A percentile compares a stretch with the other conserved stretches of the same genome.
These are phyloP conservation scores for Rhagonycha fulva DNA, from an alignment of 2,888 invertebrate genomes.

Conservation along the genomic window DNA sequence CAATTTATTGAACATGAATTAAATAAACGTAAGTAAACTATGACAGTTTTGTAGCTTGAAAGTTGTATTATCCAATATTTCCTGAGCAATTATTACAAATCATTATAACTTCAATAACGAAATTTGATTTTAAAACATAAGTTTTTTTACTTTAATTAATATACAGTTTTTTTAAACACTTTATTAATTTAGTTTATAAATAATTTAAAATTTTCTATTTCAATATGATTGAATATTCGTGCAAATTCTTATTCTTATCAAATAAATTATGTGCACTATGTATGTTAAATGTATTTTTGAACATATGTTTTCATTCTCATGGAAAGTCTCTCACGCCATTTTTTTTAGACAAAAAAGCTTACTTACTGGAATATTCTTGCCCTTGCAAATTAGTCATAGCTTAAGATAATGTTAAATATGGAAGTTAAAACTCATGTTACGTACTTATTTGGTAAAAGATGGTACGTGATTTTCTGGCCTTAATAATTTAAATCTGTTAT, in stretches of 20 bases:
- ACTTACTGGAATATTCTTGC: not conserved
- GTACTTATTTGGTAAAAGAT: slow-evolving; percentile 24
- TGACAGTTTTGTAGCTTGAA: no score
- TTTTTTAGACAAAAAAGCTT: not conserved
- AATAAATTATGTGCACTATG: not conserved
- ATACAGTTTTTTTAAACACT: no score
- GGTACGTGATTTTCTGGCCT: slow-evolving; percentile 19
- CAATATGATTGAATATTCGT: no score
- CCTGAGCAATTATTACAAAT: no score
- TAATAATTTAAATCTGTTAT: slow-evolving; percentile 6
- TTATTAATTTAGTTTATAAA: no score
- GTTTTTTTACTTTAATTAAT: no score
- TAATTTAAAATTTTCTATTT: no score
- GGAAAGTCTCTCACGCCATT: not conserved
- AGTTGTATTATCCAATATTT: no score
- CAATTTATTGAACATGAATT: no score
- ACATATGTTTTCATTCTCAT: not conserved
- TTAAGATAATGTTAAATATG: slow-evolving; percentile 21
- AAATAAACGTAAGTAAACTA: no score
- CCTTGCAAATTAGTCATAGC: slow-evolving; percentile 12
- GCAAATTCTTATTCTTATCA: not conserved
- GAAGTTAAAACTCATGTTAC: slow-evolving; percentile 14
- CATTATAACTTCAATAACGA: no score
- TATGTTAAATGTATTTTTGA: not conserved
- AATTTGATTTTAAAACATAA: no score